Percentiles rank a stretch among this genome's conserved stretches.
Conservation (phyloP, 2,113 vertebrate species). For the Varanus salvator region DNA sequence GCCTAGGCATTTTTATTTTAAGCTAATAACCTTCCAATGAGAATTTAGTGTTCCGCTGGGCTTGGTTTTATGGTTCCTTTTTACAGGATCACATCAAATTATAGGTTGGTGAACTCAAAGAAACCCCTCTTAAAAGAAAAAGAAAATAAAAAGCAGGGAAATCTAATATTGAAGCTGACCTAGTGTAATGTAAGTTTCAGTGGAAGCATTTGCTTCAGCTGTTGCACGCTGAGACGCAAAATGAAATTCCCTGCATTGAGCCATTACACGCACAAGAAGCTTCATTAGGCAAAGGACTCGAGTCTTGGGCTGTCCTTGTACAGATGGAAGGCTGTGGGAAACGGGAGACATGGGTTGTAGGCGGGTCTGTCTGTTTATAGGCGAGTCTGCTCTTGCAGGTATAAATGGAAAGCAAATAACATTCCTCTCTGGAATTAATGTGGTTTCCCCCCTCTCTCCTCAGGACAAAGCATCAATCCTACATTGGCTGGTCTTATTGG, state of each 20-base stretch:
- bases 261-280: conserved; percentile 34
- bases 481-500: conserved; percentile 91
- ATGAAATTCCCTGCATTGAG: conserved; percentile 32
- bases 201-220: conserved; percentile 41
- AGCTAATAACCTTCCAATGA: conserved; percentile 77
- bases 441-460: too few species aligned
- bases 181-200: conserved; percentile 34
- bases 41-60: conserved; percentile 74
- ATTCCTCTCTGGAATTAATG: background rate
- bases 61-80: conserved; percentile 72
- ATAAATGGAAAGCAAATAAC: background rate
- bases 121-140: conserved; percentile 62
- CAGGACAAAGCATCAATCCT: conserved; percentile 94
- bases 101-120: conserved; percentile 79
- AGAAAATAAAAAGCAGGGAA: conserved; percentile 73
- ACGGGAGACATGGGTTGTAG: background rate
- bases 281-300: background rate
- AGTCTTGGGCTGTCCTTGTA: rapidly evolving
- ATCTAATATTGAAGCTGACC: conserved; percentile 52
- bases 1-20: conserved; percentile 76
- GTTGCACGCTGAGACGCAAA: conserved; percentile 42
- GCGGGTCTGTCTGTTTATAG: background rate
- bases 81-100: conserved; percentile 77
- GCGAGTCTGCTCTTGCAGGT: background rate
- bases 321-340: background rate